phyloP scores from a whole-genome alignment of 2,797 vertebrate genomes.

The Parauchenoglanis ngamensis region DNA sequence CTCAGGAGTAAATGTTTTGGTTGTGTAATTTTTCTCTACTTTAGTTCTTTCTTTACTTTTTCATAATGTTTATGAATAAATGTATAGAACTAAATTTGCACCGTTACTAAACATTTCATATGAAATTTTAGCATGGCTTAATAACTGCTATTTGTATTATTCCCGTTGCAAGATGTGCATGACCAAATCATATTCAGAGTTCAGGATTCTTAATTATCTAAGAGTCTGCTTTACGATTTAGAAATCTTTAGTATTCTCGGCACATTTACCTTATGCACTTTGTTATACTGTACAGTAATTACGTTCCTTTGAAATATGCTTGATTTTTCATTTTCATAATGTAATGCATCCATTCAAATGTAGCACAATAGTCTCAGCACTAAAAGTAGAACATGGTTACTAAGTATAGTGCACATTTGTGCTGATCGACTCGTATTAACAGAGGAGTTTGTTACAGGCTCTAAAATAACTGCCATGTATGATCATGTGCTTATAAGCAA shows the following conservation, averaged over 20 bases:
- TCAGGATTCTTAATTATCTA: conserved; percentile 47
- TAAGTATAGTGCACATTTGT: conserved; percentile 30
- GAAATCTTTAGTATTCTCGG: conserved; percentile 3
- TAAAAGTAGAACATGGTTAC: conserved; percentile 31
- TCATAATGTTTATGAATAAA: conserved; percentile 44
- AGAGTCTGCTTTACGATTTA: conserved; percentile 30
- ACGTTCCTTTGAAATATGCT: conserved; percentile 16
- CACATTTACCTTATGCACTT: conserved; percentile 32
- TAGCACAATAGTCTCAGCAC: conserved; percentile 38
- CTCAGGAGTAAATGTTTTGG: conserved; percentile 42
- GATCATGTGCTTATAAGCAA: conserved; percentile 10
- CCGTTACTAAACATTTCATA: conserved; percentile 47
- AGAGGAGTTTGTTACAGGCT: conserved; percentile 31
- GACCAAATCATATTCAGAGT: conserved; percentile 11
- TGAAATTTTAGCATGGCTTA: conserved; percentile 32
- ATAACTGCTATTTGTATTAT: neutral
- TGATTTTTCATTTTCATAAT: conserved; percentile 13
- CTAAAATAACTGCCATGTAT: conserved; percentile 42
- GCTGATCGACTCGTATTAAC: conserved; percentile 31
- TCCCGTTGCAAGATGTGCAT: conserved; percentile 27
- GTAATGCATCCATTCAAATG: conserved; percentile 43
- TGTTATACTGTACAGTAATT: conserved; percentile 48
- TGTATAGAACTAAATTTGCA: conserved; percentile 41
- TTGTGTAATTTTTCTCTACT: conserved; percentile 36
- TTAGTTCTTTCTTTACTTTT: conserved; percentile 10